Evolutionary conservation across 2,888 invertebrate species (phyloP).

Genomic region (Sarcophaga subvicina): DNA sequence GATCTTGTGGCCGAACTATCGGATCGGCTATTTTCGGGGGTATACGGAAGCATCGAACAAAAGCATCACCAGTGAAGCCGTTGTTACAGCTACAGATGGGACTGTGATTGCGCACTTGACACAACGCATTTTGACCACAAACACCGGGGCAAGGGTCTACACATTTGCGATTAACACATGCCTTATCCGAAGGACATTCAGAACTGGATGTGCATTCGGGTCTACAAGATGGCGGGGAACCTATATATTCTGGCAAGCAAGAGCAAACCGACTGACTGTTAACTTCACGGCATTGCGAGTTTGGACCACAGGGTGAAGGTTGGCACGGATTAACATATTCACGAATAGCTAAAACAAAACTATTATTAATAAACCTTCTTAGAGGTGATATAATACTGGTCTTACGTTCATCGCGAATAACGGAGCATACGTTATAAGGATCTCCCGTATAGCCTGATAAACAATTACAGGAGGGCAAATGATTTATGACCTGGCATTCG

Average conservation of each 20-base stretch:
- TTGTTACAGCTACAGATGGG: constrained; percentile 89
- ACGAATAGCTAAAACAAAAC: constrained; percentile 80
- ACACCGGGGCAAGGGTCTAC: constrained; percentile 87
- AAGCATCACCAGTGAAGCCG: constrained; percentile 84
- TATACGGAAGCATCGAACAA: constrained; percentile 82
- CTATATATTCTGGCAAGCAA: constrained; percentile 86
- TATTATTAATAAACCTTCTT: background rate
- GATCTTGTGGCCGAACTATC: constrained; percentile 81
- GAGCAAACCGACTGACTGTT: constrained; percentile 89
- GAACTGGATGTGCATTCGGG: constrained; percentile 88
- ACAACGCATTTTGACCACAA: constrained; percentile 88
- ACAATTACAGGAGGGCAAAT: constrained; percentile 86
- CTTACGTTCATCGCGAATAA: constrained; percentile 82
- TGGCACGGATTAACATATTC: constrained; percentile 85
- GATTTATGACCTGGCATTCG: constrained; percentile 86
- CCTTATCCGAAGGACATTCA: constrained; percentile 87
- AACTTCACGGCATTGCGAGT: constrained; percentile 89
- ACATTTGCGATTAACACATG: constrained; percentile 88
- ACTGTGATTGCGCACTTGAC: constrained; percentile 87
- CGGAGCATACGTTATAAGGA: constrained; percentile 86
- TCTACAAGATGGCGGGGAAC: constrained; percentile 85
- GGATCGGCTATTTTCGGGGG: constrained; percentile 77
- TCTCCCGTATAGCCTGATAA: constrained; percentile 85
- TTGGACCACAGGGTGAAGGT: constrained; percentile 92
- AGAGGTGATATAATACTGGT: background rate